Evolutionary conservation across 2,797 vertebrate species (phyloP), one percentile per base, ranked within the genome.

Genomic region (Cossypha caffra): DNA sequence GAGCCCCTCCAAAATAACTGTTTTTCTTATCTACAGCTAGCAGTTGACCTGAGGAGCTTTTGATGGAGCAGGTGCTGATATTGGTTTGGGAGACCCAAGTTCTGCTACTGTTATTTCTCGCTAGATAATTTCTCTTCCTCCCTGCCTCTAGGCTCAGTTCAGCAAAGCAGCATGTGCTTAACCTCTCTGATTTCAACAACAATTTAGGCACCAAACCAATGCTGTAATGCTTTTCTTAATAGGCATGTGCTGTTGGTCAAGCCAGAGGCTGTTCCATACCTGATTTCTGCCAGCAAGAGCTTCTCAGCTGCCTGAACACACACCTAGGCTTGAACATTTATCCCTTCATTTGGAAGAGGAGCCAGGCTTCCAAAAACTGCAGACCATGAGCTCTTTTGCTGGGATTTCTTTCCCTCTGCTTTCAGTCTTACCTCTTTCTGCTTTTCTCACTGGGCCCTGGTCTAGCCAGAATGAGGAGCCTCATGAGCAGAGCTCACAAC

Each of bases 391-490:
- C 9, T 75, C 16, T 86, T 86, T 55, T 55, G 13, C 11, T 1
- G 0, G 14, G 8, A 63, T 78, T 90, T 37, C 35, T 69, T 75
- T 88, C 45, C 33, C 47, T 77, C 12, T 74, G 13, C 51, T 77
- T 92, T 94, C 13, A 43, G 13, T 63, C 38, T 87, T 74, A 51
- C 3, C 9, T 85, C 52, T 35, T 80, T 72, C 69, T 83, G 54
- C 26, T 84, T 73, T 91, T 78, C 48, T 66, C 52, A 24, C 26
- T 72, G 3, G 0, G 7, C 13, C 21, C 18, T 7, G 2, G 7
- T 69, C 28, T 5, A 28, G 7, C 2, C 24, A 33, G 25, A 37
- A 47, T 0, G 0, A 26, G 35, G 12, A 66, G 2, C 25, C 35
- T 63, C 48, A 33, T 25, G 8, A 68, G 29, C 2, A 1, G 17